These are phyloP conservation scores for Clupea harengus DNA, from an alignment of 2,113 vertebrate genomes.

Conservation along the genomic window DNA sequence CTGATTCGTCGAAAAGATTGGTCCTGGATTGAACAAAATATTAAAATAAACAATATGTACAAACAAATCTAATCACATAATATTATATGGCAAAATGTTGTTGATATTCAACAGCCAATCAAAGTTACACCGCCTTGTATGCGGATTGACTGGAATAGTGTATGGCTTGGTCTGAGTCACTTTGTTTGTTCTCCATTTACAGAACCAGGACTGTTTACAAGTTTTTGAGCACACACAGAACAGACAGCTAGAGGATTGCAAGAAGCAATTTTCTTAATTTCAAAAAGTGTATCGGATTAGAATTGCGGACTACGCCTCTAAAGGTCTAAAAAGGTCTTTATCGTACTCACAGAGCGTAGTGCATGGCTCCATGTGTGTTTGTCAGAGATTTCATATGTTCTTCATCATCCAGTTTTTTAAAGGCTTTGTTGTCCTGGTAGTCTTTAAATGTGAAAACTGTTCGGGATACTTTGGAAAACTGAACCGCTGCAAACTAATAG, in stretches of 20 bases:
- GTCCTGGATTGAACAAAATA: slow-evolving; percentile 42
- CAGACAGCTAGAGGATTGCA: no score
- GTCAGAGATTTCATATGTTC: slow-evolving; percentile 49
- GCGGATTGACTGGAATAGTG: no score
- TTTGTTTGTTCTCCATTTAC: no score
- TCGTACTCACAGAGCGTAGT: slow-evolving; percentile 69
- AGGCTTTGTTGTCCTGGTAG: slow-evolving; percentile 46
- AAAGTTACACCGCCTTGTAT: no score
- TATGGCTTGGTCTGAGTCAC: no score
- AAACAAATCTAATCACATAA: not conserved
- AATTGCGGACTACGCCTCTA: no score
- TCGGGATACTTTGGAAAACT: slow-evolving; percentile 44
- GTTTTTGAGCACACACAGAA: no score
- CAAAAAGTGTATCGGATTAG: no score
- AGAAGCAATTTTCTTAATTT: no score
- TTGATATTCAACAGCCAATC: not conserved
- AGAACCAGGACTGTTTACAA: no score
- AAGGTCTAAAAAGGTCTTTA: no score
- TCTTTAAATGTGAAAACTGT: slow-evolving; percentile 75
- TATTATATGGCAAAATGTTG: not conserved
- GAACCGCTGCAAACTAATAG: slow-evolving; percentile 79
- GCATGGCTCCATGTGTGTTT: slow-evolving; percentile 70
- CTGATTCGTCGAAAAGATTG: slow-evolving; percentile 41
- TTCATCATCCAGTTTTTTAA: slow-evolving; percentile 43
- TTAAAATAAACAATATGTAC: not conserved